Evolutionary conservation across 2,113 vertebrate species (phyloP).

Genomic region (Calidris pugnax): DNA sequence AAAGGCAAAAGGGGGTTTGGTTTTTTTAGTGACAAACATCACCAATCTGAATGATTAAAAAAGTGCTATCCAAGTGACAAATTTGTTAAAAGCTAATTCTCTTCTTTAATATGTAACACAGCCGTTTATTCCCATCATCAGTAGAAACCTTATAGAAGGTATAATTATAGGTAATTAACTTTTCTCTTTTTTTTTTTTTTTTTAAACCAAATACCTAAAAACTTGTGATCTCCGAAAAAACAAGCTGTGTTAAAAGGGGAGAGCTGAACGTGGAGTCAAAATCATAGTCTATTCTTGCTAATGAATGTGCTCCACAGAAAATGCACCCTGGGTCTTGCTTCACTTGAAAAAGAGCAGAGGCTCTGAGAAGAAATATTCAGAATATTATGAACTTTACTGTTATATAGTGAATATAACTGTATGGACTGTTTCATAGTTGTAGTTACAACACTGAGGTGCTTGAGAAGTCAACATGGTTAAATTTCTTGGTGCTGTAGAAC

Average conservation of each 20-base stretch:
- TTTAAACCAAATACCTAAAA: neutral
- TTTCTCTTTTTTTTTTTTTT: conserved; percentile 26
- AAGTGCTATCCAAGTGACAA: neutral
- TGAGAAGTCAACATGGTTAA: neutral
- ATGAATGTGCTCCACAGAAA: neutral
- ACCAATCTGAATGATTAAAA: neutral
- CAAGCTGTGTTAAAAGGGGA: neutral
- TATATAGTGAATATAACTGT: neutral
- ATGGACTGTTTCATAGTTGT: neutral
- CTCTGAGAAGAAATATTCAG: neutral
- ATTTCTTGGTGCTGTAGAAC: neutral
- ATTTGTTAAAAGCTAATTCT: neutral
- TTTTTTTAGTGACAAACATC: neutral
- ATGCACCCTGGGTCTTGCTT: neutral
- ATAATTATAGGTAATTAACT: conserved; percentile 48
- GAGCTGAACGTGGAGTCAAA: neutral
- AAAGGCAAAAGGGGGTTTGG: neutral
- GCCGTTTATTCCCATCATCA: neutral
- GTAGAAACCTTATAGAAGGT: neutral
- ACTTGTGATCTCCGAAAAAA: neutral
- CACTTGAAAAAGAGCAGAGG: neutral
- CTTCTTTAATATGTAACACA: neutral
- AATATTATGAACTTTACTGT: neutral
- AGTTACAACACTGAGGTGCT: neutral
- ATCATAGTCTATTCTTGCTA: neutral